Percentiles rank a stretch among this genome's conserved stretches.
These are phyloP conservation scores for Camponotus floridanus DNA, from an alignment of 1,140 invertebrate species.

Conservation along the genomic window DNA sequence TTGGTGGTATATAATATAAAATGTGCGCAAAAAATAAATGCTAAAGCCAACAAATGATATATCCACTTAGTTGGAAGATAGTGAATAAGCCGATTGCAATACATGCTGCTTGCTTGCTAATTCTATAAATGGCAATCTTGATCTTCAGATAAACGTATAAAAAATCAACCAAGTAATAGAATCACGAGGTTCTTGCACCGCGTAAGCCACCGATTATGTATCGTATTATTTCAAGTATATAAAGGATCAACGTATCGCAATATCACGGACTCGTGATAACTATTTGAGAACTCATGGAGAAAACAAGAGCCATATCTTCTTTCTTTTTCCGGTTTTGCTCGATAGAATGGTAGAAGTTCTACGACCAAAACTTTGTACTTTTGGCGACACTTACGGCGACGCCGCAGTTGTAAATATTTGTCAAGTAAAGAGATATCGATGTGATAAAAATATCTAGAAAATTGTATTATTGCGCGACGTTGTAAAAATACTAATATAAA, in stretches of 20 bases:
- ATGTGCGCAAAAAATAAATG: neutral
- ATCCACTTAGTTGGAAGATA: neutral
- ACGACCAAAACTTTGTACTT: conserved; percentile 17
- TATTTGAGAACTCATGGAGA: conserved; percentile 18
- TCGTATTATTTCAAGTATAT: conserved; percentile 30
- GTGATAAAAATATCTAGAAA: neutral
- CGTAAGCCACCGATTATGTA: conserved; percentile 32
- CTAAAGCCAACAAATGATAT: neutral
- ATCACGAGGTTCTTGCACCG: conserved; percentile 51
- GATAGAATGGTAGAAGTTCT: conserved; percentile 18
- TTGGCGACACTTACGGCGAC: neutral
- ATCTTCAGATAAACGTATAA: neutral
- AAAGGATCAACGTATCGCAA: conserved; percentile 50
- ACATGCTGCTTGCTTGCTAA: neutral
- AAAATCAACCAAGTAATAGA: conserved; percentile 47
- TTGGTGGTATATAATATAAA: neutral
- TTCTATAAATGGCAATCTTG: conserved; percentile 29
- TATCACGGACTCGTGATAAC: conserved; percentile 23
- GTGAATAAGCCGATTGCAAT: conserved; percentile 11
- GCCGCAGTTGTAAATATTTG: neutral
- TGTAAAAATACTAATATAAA: neutral
- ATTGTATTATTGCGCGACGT: neutral
- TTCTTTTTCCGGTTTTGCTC: neutral
- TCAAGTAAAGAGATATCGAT: neutral
- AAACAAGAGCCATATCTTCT: conserved; percentile 21